Evolutionary conservation across 2,797 vertebrate genomes (phyloP).

Genomic region (Xenops minutus): DNA sequence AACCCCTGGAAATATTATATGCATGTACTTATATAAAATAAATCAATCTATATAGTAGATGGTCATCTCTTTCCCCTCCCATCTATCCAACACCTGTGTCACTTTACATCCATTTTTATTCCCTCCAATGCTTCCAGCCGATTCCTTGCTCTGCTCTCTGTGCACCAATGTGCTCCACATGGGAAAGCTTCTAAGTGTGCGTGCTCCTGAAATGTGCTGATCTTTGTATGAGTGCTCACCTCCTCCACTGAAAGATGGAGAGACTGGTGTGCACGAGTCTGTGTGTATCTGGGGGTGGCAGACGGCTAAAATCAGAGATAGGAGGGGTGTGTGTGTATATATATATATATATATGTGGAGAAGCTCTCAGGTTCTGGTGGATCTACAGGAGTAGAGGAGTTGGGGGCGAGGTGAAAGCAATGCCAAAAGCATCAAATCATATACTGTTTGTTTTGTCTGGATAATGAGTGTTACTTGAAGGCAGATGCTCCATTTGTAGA

Average conservation of each 20-base stretch:
- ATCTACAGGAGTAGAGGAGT: background rate
- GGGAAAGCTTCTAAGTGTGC: background rate
- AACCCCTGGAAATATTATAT: background rate
- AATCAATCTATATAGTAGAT: background rate
- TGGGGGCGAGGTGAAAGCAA: background rate
- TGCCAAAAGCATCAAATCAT: background rate
- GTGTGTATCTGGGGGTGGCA: background rate
- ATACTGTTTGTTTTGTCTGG: background rate
- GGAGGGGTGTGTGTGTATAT: background rate
- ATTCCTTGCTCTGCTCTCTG: background rate
- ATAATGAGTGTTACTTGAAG: background rate
- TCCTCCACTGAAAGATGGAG: fast-evolving
- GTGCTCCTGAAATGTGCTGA: background rate
- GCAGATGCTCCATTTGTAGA: background rate
- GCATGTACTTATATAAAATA: background rate
- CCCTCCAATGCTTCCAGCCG: background rate
- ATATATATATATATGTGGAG: background rate
- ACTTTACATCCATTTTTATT: background rate
- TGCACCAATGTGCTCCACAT: fast-evolving
- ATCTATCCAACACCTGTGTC: background rate
- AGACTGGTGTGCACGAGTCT: background rate
- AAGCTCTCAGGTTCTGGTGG: background rate
- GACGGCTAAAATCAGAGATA: background rate
- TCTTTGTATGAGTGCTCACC: background rate
- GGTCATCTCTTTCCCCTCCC: background rate